These are phyloP conservation scores for Hirtodrosophila trivittata DNA, from an alignment of 2,888 invertebrate genomes.

Conservation along the genomic window DNA sequence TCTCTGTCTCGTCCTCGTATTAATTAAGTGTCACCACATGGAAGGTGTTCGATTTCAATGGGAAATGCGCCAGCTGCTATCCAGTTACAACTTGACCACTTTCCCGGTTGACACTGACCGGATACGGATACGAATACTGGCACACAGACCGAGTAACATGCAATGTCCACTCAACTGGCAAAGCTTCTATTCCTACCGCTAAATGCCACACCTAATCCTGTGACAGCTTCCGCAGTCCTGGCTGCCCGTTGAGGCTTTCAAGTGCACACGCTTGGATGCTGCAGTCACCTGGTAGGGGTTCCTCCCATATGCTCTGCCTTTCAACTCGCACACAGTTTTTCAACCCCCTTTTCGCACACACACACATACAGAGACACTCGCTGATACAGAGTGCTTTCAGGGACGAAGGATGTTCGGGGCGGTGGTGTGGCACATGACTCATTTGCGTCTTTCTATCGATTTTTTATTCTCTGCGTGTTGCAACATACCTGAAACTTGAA, in stretches of 20 bases:
- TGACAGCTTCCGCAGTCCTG: too few species aligned
- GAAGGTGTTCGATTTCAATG: constrained; percentile 65
- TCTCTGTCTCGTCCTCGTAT: constrained; percentile 18
- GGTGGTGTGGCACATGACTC: constrained; percentile 65
- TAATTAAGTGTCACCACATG: constrained; percentile 56
- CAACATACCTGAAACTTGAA: constrained; percentile 83
- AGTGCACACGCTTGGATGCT: constrained; percentile 57
- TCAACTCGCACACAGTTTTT: constrained; percentile 46
- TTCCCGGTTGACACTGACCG: constrained; percentile 34
- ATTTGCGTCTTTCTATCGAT: constrained; percentile 69
- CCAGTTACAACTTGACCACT: constrained; percentile 32
- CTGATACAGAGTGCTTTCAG: constrained; percentile 13
- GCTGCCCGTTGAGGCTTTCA: constrained; percentile 30
- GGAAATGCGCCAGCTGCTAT: constrained; percentile 65
- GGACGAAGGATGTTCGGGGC: constrained; percentile 49
- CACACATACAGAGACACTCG: constrained; percentile 15
- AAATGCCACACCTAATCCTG: too few species aligned
- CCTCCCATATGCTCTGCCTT: constrained; percentile 6
- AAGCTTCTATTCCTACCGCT: too few species aligned
- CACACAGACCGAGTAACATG: constrained; percentile 22
- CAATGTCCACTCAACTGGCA: constrained; percentile 11
- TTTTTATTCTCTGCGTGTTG: constrained; percentile 46
- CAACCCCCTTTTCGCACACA: constrained; percentile 63
- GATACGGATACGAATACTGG: constrained; percentile 46
- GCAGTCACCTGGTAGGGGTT: constrained; percentile 32